Evolutionary conservation across 2,797 vertebrate genomes (phyloP).

Genomic region (Dryobates pubescens): DNA sequence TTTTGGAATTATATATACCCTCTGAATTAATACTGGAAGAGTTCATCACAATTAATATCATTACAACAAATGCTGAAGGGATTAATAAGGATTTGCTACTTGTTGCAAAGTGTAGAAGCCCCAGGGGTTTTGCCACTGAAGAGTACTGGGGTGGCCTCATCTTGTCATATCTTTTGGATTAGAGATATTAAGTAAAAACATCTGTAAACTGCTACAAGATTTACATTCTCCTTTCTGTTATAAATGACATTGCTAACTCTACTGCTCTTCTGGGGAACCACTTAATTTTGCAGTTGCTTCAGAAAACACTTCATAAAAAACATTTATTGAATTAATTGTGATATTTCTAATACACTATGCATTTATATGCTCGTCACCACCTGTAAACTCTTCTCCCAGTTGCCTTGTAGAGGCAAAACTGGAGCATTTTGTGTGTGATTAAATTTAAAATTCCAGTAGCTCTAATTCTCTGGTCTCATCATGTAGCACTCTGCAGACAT

Average conservation of each 20-base stretch:
- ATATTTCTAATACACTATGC: slow-evolving; percentile 59
- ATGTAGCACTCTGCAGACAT: slow-evolving; percentile 19
- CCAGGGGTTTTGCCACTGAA: neutral
- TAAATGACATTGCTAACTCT: slow-evolving; percentile 67
- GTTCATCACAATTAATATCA: slow-evolving; percentile 71
- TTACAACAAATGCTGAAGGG: slow-evolving; percentile 69
- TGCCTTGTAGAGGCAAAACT: slow-evolving; percentile 65
- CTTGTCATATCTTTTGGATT: slow-evolving; percentile 71
- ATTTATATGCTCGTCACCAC: slow-evolving; percentile 65
- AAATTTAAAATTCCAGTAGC: slow-evolving; percentile 47
- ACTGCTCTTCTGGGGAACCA: slow-evolving; percentile 57
- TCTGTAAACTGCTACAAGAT: slow-evolving; percentile 72
- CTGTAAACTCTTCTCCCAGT: slow-evolving; percentile 65
- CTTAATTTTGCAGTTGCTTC: slow-evolving; percentile 66
- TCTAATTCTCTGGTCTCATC: slow-evolving; percentile 9
- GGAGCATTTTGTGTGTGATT: slow-evolving; percentile 55
- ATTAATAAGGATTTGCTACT: slow-evolving; percentile 76
- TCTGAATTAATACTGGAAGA: slow-evolving; percentile 69
- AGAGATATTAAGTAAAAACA: slow-evolving; percentile 71
- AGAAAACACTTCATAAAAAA: slow-evolving; percentile 72
- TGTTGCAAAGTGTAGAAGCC: slow-evolving; percentile 24
- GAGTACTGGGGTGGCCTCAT: slow-evolving; percentile 59
- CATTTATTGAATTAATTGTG: slow-evolving; percentile 74
- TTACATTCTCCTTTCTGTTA: slow-evolving; percentile 61
- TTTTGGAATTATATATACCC: slow-evolving; percentile 59